Base-by-base conservation (phyloP, 2,797 vertebrate genomes). In the Characodon lateralis region DNA sequence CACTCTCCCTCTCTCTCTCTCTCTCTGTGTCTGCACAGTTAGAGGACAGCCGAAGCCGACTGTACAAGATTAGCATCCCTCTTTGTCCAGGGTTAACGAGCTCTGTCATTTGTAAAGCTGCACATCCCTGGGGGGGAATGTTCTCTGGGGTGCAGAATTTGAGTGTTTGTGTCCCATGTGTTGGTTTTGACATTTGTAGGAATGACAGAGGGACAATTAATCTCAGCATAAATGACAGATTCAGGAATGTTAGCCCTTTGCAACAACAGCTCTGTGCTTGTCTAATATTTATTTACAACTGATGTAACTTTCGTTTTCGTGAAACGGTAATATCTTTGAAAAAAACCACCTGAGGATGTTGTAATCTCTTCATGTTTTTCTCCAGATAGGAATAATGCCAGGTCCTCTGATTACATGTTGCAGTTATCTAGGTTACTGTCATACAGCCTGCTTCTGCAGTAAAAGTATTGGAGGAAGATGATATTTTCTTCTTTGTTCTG, bases 41-140 rank as follows among this genome's bases (percentile, higher is more conserved):
- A 78, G 53, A 89, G 90, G 90, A 89, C 81, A 77, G 86, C 81
- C 53, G 71, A 87, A 77, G 88, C 86, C 61, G 87, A 94, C 93
- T 88, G 89, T 90, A 87, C 85, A 83, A 92, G 94, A 94, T 95
- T 95, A 95, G 90, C 89, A 78, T 95, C 93, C 94, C 78, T 93
- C 94, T 95, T 96, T 95, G 95, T 95, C 86, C 93, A 84, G 91
- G 88, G 94, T 94, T 95, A 96, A 96, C 92, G 43, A 93, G 92
- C 91, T 94, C 91, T 95, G 94, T 94, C 93, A 87, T 94, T 90
- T 92, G 94, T 94, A 95, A 95, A 95, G 95, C 94, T 94, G 88
- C 70, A 71, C 26, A 83, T 93, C 89, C 89, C 88, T 75, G 65
- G 82, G 90, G 87, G 90, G 83, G 39, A 18, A 1, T 5, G 2